phyloP scores from a whole-genome alignment of 2,113 vertebrate genomes.

The Clinocottus analis region DNA sequence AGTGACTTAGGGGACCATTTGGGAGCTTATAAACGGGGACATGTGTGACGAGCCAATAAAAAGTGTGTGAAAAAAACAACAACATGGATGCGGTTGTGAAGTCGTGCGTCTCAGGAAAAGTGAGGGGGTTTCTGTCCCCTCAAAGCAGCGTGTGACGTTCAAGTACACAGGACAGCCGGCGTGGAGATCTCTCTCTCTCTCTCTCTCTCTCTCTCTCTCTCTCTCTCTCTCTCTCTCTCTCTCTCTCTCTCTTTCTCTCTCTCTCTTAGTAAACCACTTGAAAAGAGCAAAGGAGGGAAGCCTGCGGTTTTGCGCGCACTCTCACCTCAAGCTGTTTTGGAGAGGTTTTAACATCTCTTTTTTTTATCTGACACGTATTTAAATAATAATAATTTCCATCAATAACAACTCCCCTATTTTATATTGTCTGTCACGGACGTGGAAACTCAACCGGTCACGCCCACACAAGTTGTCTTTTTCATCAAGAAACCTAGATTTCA shows the following conservation, averaged over 20 bases:
- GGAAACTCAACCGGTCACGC: slow-evolving; percentile 62
- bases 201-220: neutral
- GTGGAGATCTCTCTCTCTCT: slow-evolving; percentile 2
- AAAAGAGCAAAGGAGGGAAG: slow-evolving; percentile 28
- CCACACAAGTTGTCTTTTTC: slow-evolving; percentile 55
- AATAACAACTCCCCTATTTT: slow-evolving; percentile 59
- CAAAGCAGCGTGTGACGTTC: slow-evolving; percentile 49
- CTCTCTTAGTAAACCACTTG: slow-evolving; percentile 67
- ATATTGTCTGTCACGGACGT: slow-evolving; percentile 44
- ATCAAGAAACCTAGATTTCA: slow-evolving; percentile 41
- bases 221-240: no score
- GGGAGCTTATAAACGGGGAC: neutral
- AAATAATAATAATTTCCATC: slow-evolving; percentile 68
- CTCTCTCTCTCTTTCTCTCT: no score
- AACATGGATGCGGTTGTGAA: neutral
- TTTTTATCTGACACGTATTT: slow-evolving; percentile 39
- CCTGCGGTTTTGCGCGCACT: slow-evolving; percentile 45
- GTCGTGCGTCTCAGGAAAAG: slow-evolving; percentile 19
- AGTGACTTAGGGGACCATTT: neutral
- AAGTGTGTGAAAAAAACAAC: neutral
- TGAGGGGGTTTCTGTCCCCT: slow-evolving; percentile 51
- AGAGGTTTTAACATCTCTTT: slow-evolving; percentile 38
- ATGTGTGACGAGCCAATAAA: neutral
- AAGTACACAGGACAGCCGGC: slow-evolving; percentile 39
- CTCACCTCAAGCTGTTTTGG: slow-evolving; percentile 71